Percentiles rank a stretch among this genome's conserved stretches.
phyloP scores from a whole-genome alignment of 2,888 invertebrate genomes.

The Odontothrips loti region DNA sequence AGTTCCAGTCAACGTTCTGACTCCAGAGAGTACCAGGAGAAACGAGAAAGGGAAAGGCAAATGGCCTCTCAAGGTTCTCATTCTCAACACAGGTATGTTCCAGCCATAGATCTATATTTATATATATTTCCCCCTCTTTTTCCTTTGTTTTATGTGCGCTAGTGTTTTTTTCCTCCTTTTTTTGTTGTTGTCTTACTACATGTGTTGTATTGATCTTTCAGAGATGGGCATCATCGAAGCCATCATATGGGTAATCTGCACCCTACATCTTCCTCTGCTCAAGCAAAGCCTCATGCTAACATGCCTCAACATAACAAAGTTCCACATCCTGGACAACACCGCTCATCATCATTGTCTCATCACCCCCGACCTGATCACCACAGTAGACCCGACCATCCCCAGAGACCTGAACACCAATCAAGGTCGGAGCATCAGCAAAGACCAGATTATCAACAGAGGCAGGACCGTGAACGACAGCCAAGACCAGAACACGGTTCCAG shows the following conservation, averaged over 20 bases:
- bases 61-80: not conserved
- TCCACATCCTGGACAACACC: not conserved
- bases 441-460: not conserved
- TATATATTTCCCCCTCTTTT: too few species aligned
- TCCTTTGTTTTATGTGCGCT: too few species aligned
- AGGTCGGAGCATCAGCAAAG: not conserved
- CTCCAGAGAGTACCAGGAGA: not conserved
- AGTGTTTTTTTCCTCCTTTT: not conserved
- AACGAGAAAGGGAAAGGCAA: not conserved
- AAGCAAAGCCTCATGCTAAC: not conserved
- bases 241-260: not conserved
- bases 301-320: not conserved
- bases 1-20: not conserved
- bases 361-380: constrained; percentile 9
- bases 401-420: not conserved
- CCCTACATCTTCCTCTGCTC: not conserved
- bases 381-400: not conserved
- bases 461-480: not conserved
- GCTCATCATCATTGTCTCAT: not conserved
- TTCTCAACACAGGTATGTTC: not conserved
- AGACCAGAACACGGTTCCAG: not conserved
- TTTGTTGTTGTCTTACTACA: not conserved
- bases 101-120: not conserved
- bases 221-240: not conserved
- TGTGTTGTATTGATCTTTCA: not conserved